Evolutionary conservation across 2,888 invertebrate species (phyloP), one percentile per base, ranked within the genome.

Genomic region (Cactoblastis cactorum): DNA sequence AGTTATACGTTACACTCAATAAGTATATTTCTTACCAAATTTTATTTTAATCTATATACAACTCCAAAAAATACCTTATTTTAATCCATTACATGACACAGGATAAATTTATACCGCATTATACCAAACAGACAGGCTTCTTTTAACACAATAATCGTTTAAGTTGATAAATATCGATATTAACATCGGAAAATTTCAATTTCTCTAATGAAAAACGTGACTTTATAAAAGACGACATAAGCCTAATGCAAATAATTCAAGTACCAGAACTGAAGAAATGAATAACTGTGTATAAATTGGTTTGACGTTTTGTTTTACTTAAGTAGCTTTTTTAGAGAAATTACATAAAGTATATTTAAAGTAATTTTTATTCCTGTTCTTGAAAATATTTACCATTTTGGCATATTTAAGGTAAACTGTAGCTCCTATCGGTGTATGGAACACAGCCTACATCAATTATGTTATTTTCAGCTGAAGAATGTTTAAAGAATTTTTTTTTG

Each of bases 191-290:
- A 35, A 19, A 22, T 49, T 49, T 45, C 28, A 37, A 39, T 52
- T 52, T 19, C 38, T 22, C 32, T 52, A 45, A 52, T 52, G 52
- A 52, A 52, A 52, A 33, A 49, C 52, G 52, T 52, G 52, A 52
- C 45, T 32, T 9, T 37, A 37, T 37, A 37, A 43, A 43, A 52
- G 11, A 4, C 22, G 19, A 47, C 34, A 35, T 24, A 35, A 8
- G 35, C n/a, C 19, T 45, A 18, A 35, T 34, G n/a, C 19, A 35
- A n/a, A 47, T 35, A 46, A 46, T 34, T 46, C 22, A 9, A 17
- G 34, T 37, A 15, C 37, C 35, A 35, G 37, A 17, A n/a, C 9
- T 28, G 43, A 15, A 3, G 4, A 2, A 43, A 28, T 43, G 28
- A 28, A 17, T 11, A 28, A 32, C 43, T 28, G 28, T 8, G 24